Evolutionary conservation across 2,888 invertebrate species (phyloP).

Genomic region (Altica lythri): DNA sequence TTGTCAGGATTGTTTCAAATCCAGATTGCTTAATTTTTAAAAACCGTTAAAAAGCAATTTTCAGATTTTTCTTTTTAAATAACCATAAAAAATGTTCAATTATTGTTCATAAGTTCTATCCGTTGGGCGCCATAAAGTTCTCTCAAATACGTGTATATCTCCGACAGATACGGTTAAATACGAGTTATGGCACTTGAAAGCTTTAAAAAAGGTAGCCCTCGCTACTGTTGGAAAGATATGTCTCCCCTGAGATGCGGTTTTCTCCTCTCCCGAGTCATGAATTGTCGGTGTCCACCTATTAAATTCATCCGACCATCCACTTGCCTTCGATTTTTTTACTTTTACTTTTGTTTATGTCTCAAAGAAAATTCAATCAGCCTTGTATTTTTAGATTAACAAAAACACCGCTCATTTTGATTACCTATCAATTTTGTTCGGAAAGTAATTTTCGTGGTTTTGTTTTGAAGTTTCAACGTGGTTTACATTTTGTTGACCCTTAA

Average conservation of each 20-base stretch:
- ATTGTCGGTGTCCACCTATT: slow-evolving; percentile 46
- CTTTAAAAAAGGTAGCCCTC: slow-evolving; percentile 47
- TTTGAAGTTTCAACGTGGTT: no score
- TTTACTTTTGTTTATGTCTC: no score
- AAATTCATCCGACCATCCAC: slow-evolving; percentile 19
- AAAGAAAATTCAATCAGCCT: background rate
- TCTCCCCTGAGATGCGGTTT: slow-evolving; percentile 30
- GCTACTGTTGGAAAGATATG: slow-evolving; percentile 43
- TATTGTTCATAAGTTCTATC: slow-evolving; percentile 48
- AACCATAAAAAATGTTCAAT: slow-evolving; percentile 49
- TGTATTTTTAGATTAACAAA: slow-evolving; percentile 6
- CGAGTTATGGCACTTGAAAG: slow-evolving; percentile 51
- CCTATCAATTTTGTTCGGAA: no score
- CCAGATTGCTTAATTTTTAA: background rate
- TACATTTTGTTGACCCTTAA: no score
- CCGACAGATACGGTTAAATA: slow-evolving; percentile 49
- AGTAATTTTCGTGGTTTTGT: no score
- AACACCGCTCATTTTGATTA: no score
- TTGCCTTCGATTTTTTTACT: slow-evolving; percentile 13
- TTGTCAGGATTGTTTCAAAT: no score
- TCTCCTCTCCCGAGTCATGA: slow-evolving; percentile 42
- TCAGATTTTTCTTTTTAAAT: slow-evolving; percentile 40
- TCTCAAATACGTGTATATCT: slow-evolving; percentile 49
- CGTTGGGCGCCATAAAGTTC: slow-evolving; percentile 47
- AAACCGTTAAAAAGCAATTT: slow-evolving; percentile 32